A percentile compares a stretch with the other conserved stretches of the same genome.
phyloP scores from a whole-genome alignment of 2,888 invertebrate genomes.

The Drosophila histrio region DNA sequence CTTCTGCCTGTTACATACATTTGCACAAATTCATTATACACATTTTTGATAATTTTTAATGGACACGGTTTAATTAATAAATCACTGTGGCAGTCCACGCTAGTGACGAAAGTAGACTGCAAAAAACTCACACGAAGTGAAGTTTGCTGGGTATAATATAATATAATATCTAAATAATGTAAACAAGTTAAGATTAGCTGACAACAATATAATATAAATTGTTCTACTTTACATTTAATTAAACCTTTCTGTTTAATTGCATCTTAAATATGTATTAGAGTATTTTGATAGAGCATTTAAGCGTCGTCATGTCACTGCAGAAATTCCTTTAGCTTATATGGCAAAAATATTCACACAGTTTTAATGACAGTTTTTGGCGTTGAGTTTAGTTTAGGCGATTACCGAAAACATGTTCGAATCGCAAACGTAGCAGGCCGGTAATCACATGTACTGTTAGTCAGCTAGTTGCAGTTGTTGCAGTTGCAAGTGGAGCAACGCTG shows the following conservation, averaged over 20 bases:
- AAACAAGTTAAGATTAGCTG: too few species aligned
- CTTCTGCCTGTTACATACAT: too few species aligned
- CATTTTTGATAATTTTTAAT: too few species aligned
- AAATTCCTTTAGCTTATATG: not conserved
- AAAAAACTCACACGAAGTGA: too few species aligned
- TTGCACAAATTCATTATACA: too few species aligned
- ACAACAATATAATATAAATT: not conserved
- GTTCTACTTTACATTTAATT: not conserved
- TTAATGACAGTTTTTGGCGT: conserved; percentile 24
- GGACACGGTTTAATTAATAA: too few species aligned
- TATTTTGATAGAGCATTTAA: conserved; percentile 17
- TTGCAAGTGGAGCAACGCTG: conserved; percentile 7
- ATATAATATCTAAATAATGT: too few species aligned
- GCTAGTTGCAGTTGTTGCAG: not conserved
- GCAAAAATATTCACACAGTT: conserved; percentile 27
- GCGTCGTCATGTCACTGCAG: not conserved
- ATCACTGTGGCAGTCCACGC: too few species aligned
- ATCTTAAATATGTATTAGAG: too few species aligned
- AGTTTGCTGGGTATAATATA: too few species aligned
- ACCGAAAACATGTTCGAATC: not conserved
- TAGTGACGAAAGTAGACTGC: too few species aligned
- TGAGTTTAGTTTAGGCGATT: conserved; percentile 6
- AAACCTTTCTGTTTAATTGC: too few species aligned
- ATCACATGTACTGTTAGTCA: not conserved
- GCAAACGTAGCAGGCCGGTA: not conserved